Base-by-base conservation (phyloP, 2,888 invertebrate species). In the Sinohyriopsis cumingii region DNA sequence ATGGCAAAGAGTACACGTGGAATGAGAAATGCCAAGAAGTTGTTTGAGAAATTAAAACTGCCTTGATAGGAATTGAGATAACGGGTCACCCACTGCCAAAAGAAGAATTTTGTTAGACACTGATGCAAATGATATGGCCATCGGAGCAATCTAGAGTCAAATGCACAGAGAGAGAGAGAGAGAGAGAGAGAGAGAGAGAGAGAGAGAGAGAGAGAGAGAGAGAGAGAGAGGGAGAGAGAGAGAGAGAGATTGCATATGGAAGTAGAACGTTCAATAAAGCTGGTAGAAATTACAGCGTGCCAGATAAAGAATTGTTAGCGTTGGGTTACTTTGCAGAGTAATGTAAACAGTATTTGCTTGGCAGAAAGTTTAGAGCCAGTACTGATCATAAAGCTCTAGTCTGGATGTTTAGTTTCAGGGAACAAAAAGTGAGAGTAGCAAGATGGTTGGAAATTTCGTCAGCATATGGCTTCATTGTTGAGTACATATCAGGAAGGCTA, bases 191-290 rank as follows among this genome's bases (percentile, higher is more conserved):
- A n/a, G 33, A 25, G 25, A 25, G 25, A 25, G 25, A 25, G 25
- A 25, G 25, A 25, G 25, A 25, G 25, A 25, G 25, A 25, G 25
- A 25, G 25, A 25, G 25, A 25, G 25, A 25, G 25, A 25, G 25
- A 25, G 25, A 25, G 25, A 25, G 25, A 25, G 25, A 25, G 25
- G 3, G 25, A 25, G 25, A 25, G 25, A 25, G 55, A 20, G 74
- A 75, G 53, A 59, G 76, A 19, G 73, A 77, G 20, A 70, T 80
- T 28, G 67, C 72, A 25, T 80, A 76, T 65, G 75, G 72, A 0
- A 76, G 78, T 64, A 63, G 72, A 20, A 59, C 72, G 12, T 18
- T 77, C n/a, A 71, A 69, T 56, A 75, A 70, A 33, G 71, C 73
- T 6, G 71, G 75, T 33, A 57, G 57, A 24, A 75, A 71, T 63